Evolutionary conservation across 1,140 invertebrate genomes (phyloP).

Genomic region (Riptortus pedestris): DNA sequence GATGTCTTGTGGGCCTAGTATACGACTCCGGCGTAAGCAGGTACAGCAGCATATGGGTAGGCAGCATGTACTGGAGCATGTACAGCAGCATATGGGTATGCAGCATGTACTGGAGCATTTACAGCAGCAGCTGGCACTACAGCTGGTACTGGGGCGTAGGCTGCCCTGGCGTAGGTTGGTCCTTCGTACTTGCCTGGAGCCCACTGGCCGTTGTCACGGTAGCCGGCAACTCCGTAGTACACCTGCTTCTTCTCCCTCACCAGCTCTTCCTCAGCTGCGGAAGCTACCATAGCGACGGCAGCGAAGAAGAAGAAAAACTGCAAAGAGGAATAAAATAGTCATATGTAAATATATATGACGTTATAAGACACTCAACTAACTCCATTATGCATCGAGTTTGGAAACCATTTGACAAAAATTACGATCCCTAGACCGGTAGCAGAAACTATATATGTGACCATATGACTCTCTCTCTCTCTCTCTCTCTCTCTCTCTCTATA

Average conservation of each 20-base stretch:
- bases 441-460: no score
- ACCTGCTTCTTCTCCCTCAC: conserved; percentile 21
- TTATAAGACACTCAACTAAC: no score
- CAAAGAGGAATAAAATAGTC: conserved; percentile 2
- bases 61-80: no score
- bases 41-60: no score
- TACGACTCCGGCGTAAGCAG: no score
- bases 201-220: not conserved
- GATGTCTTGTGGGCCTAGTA: no score
- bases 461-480: no score
- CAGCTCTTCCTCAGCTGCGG: conserved; percentile 8
- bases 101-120: not conserved
- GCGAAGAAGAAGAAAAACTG: conserved; percentile 18
- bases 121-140: not conserved
- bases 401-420: no score
- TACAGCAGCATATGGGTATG: not conserved
- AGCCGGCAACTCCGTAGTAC: conserved; percentile 4
- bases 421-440: no score
- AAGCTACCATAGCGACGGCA: conserved; percentile 2
- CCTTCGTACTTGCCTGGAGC: not conserved
- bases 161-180: not conserved
- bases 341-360: no score
- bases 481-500: no score
- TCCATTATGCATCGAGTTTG: no score
- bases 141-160: not conserved